Conservation (phyloP, 2,888 invertebrate genomes). For the Pteria penguin region DNA sequence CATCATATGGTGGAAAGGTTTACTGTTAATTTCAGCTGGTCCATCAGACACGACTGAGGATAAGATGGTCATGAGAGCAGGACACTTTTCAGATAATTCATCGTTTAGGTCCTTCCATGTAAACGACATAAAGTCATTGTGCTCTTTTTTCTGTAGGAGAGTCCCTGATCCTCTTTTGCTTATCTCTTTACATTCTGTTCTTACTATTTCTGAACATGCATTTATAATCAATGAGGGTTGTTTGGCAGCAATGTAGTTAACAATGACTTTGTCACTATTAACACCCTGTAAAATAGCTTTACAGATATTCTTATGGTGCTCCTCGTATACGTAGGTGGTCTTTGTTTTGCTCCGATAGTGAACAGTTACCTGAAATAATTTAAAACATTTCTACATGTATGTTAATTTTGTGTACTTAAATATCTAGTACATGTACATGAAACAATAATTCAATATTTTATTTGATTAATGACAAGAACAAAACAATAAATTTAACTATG, state of each 20-base stretch:
- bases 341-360: constrained; percentile 13
- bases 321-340: not conserved
- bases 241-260: not conserved
- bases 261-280: not conserved
- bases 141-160: not conserved
- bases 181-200: not conserved
- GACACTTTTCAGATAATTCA: not conserved
- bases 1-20: constrained; percentile 1
- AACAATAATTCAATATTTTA: too few species aligned
- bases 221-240: not conserved
- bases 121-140: not conserved
- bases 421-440: too few species aligned
- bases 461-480: too few species aligned
- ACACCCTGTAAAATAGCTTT: not conserved
- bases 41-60: not conserved
- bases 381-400: not conserved
- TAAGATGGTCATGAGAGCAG: not conserved
- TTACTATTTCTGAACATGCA: not conserved
- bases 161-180: not conserved
- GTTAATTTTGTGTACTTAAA: not conserved
- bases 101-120: not conserved
- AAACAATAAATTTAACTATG: too few species aligned
- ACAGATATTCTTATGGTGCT: constrained; percentile 3
- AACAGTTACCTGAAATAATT: constrained; percentile 7
- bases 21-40: not conserved